Base-by-base conservation (phyloP, 2,888 invertebrate species). In the Euzetes globulus region DNA sequence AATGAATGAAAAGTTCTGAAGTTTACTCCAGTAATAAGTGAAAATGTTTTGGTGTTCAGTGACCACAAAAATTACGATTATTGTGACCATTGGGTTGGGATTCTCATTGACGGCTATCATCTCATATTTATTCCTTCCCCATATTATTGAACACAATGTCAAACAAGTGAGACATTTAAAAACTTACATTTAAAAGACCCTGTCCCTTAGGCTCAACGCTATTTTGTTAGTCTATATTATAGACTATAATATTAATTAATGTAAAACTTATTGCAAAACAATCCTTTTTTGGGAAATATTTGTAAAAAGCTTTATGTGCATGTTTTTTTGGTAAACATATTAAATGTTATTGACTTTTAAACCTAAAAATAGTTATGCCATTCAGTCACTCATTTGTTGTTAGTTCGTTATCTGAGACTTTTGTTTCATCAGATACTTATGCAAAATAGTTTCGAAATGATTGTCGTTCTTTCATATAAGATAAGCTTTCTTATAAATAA, bases 111-210 rank as follows among this genome's bases (percentile, higher is more conserved):
- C 68, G 37, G 73, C 73, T 6, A 33, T 75, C 22, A 37, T 63
- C 29, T 63, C 71, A 22, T 75, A 70, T 55, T 37, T 73, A 50
- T 73, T 71, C 29, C 55, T 75, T 19, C 75, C 75, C n/a, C 41
- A 37, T 1, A 33, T 75, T 63, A 60, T 75, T 52, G 73, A 75
- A 13, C 52, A 55, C 15, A 65, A 75, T 71, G 72, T 75, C n/a
- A 75, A 71, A 73, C 72, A 75, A 68, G 75, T 75, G 63, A 70
- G 72, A 6, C 29, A 17, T 45, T 19, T 19, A 22, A 52, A 1
- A n/a, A 15, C 13, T 50, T 15, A 4, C 52, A n/a, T 13, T n/a
- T 50, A 33, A 41, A 41, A 7, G 17, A 22, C 9, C 19, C 19
- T 1, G n/a, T n/a, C 19, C 52, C 19, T 22, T 52, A n/a, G 17